phyloP scores from a whole-genome alignment of 2,113 vertebrate species.

The Xenopus tropicalis region DNA sequence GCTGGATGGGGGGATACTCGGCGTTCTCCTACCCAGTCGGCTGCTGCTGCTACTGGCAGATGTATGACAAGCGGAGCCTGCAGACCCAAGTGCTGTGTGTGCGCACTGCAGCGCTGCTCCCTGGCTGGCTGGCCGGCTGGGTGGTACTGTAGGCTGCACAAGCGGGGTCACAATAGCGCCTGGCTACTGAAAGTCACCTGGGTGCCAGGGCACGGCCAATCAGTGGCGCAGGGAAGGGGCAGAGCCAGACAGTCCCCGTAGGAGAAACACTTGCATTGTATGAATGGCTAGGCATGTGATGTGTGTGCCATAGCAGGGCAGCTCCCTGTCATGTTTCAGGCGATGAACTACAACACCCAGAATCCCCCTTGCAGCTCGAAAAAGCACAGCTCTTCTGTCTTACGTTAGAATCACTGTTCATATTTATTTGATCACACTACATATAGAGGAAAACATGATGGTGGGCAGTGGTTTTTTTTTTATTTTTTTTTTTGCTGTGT shows the following conservation, averaged over 20 bases:
- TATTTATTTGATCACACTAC: too few species aligned
- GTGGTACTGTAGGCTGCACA: neutral
- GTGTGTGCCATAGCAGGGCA: neutral
- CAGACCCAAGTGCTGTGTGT: neutral
- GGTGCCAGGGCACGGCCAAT: neutral
- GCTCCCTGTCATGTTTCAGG: too few species aligned
- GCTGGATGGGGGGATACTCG: neutral
- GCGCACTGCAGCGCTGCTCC: neutral
- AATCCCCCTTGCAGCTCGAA: too few species aligned
- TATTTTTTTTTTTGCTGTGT: too few species aligned
- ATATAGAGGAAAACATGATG: too few species aligned
- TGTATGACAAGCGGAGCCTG: conserved; percentile 1
- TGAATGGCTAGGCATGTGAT: conserved; percentile 2
- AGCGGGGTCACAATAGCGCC: neutral
- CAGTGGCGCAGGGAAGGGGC: neutral
- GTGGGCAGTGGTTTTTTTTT: too few species aligned
- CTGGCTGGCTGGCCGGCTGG: conserved; percentile 9
- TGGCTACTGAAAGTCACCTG: conserved; percentile 12
- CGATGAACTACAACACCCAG: too few species aligned
- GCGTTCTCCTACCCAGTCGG: neutral
- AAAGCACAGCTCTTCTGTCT: too few species aligned
- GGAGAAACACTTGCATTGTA: neutral
- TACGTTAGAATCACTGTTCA: too few species aligned
- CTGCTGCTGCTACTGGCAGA: neutral
- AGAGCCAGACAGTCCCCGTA: conserved; percentile 13